Evolutionary conservation across 2,113 vertebrate species (phyloP), one percentile per base, ranked within the genome.

Genomic region (Megaceryle maxima): DNA sequence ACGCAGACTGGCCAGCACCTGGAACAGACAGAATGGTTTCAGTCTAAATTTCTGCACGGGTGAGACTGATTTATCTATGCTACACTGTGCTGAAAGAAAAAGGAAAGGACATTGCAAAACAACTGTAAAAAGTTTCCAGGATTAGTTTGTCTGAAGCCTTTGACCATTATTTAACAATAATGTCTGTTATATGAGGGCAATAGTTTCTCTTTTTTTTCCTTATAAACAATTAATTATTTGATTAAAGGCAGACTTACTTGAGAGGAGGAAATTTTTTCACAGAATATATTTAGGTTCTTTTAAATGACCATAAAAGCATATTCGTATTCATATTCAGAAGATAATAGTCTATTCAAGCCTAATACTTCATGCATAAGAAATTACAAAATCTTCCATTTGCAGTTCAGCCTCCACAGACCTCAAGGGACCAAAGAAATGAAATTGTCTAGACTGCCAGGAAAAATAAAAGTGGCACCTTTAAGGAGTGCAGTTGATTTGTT

Each of bases 1-100:
- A n/a, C n/a, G n/a, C n/a, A n/a, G n/a, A 37, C 37, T 37, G 37
- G 37, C 37, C 37, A 41, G 98, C 96, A 99, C 99, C 99, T 99
- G 95, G 29, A 96, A 92, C 18, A 92, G 39, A 96, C 33, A 92
- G 72, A 94, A 26, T 60, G 33, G 39, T 37, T 76, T 96, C 79
- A 94, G 35, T 95, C 55, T 80, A 48, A 64, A 69, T 24, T 82
- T 88, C 70, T 92, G 56, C 80, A 77, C 19, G 81, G 85, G 41
- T 73, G 60, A 80, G 56, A 55, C 31, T 63, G 19, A 56, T 60
- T 21, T 70, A n/a, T 43, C 57, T 77, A 31, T 7, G 4, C 29
- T 91, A 10, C n/a, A 28, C 67, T 88, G 31, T 55, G 46, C 76
- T 94, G 51, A 63, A 88, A 92, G 22, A 35, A 70, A 64, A 91